These are phyloP conservation scores for Drosophila incognita DNA, from an alignment of 2,888 invertebrate species.

Conservation along the genomic window DNA sequence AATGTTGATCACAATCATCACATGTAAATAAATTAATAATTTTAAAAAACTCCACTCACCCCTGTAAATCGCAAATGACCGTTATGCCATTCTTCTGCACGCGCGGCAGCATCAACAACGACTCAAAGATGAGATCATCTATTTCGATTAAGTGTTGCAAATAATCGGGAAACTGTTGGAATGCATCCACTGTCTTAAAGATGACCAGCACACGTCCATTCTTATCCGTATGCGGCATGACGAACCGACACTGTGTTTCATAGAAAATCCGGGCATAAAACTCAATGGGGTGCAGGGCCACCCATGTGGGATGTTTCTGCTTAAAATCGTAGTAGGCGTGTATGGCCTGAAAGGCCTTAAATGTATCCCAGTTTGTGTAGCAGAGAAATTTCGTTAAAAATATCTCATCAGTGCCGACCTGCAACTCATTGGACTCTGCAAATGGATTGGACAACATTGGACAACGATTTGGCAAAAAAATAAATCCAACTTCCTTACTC, in stretches of 20 bases:
- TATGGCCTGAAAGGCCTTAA: slow-evolving; percentile 72
- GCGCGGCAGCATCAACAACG: slow-evolving; percentile 78
- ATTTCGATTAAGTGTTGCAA: slow-evolving; percentile 81
- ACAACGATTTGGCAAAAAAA: background rate
- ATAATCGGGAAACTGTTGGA: slow-evolving; percentile 81
- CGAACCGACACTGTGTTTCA: slow-evolving; percentile 75
- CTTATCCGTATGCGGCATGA: slow-evolving; percentile 81
- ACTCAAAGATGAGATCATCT: slow-evolving; percentile 83
- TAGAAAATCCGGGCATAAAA: slow-evolving; percentile 76
- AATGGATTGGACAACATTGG: background rate
- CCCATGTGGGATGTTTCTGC: slow-evolving; percentile 76
- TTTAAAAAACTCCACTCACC: slow-evolving; percentile 60
- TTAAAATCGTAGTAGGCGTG: slow-evolving; percentile 82
- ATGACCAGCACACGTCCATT: slow-evolving; percentile 79
- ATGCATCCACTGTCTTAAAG: slow-evolving; percentile 80
- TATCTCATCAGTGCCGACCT: slow-evolving; percentile 77
- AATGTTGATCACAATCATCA: background rate
- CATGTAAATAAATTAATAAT: background rate
- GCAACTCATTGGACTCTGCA: slow-evolving; percentile 68
- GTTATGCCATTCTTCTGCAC: slow-evolving; percentile 82
- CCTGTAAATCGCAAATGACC: slow-evolving; percentile 81
- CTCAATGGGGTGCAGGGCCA: slow-evolving; percentile 77
- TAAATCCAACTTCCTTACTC: slow-evolving; percentile 53
- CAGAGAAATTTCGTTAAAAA: slow-evolving; percentile 79
- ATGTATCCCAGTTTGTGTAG: slow-evolving; percentile 76